Evolutionary conservation across 2,113 vertebrate genomes (phyloP), one percentile per base, ranked within the genome.

Genomic region (Danionella cerebrum): DNA sequence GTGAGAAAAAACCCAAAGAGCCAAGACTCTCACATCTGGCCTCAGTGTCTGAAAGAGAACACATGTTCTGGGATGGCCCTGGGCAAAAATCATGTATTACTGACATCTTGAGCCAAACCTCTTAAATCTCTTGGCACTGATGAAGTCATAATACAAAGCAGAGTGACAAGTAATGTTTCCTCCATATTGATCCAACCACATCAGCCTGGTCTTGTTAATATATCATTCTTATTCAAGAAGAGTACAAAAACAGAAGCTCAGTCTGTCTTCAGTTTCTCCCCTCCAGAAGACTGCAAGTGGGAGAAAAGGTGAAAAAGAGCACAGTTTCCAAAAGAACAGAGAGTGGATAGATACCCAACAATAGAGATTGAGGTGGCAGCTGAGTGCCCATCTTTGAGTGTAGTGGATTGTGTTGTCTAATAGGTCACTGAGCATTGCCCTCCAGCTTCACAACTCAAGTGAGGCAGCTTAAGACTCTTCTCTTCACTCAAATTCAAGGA

Each of bases 101-200:
- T 77, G 78, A 84, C 79, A 76, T 73, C 44, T 62, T 35, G 45
- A 62, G 71, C 72, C 80, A 78, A 72, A 75, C 39, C 65, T 69
- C 74, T 77, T 81, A 78, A 84, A 80, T 81, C 75, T 75, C 78
- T 72, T 80, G 83, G 70, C 77, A 70, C 58, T 52, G 47, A 69
- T 59, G 66, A 80, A 73, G 71, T 75, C 76, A 78, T 83, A 80
- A 83, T 79, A 76, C 80, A 78, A 79, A 74, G 78, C 69, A 77
- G 72, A 82, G 64, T 83, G 83, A 85, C 83, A 84, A 79, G 76
- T 79, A 82, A 78, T 74, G 76, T 63, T 65, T 80, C 79, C 78
- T 72, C 70, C 70, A 45, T 16, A 83, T 69, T 60, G 63, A 65
- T 47, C 14, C 72, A 80, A 81, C 62, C 72, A 65, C 70, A 35